These are phyloP conservation scores for Melanotaenia maccullochi DNA, from an alignment of 2,797 vertebrate genomes.

Conservation along the genomic window DNA sequence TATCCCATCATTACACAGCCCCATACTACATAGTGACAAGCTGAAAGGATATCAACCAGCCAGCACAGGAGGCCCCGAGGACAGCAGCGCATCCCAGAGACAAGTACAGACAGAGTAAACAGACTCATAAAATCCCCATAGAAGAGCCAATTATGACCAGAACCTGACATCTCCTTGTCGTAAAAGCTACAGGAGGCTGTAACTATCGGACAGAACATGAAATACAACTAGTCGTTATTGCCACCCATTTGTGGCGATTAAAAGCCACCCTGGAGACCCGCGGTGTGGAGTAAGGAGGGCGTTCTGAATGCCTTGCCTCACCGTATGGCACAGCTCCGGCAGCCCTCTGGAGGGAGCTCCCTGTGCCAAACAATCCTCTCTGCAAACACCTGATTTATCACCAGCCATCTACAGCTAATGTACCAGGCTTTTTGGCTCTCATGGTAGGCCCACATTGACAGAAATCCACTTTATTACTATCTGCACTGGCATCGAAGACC, in stretches of 20 bases:
- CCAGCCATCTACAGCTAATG: conserved; percentile 89
- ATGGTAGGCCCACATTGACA: conserved; percentile 82
- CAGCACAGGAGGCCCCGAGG: conserved; percentile 50
- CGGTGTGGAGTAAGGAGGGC: conserved; percentile 66
- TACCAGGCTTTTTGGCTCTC: conserved; percentile 86
- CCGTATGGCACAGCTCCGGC: conserved; percentile 85
- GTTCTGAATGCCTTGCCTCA: conserved; percentile 65
- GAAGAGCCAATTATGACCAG: conserved; percentile 86
- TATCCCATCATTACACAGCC: conserved; percentile 61
- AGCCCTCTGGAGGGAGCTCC: conserved; percentile 84
- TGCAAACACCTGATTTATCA: conserved; percentile 89
- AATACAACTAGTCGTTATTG: conserved; percentile 89
- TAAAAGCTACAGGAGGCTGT: conserved; percentile 85
- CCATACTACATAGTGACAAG: conserved; percentile 26
- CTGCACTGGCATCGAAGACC: conserved; percentile 85
- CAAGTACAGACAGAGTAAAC: conserved; percentile 80
- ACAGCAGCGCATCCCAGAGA: conserved; percentile 59
- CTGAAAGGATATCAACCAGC: conserved; percentile 60
- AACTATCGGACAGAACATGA: conserved; percentile 82
- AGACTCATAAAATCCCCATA: conserved; percentile 85
- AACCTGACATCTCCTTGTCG: conserved; percentile 83
- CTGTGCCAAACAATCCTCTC: conserved; percentile 82
- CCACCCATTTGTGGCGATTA: conserved; percentile 84
- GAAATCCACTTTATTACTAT: conserved; percentile 89
- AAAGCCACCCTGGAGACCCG: conserved; percentile 85